Conservation (phyloP, 2,888 invertebrate genomes). For the Amphipoea lucens region DNA sequence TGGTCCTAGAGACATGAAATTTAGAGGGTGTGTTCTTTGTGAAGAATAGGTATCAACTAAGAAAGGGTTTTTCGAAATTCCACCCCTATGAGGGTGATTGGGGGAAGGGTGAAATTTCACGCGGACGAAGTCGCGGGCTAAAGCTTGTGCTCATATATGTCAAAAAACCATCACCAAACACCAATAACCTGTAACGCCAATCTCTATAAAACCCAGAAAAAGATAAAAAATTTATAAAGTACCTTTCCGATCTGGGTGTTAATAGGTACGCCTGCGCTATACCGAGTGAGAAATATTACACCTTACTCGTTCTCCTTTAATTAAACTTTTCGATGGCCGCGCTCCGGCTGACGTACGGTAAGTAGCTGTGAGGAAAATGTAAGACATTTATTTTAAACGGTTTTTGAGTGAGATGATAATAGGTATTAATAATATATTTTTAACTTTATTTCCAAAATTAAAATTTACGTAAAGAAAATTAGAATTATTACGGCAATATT, state of each 20-base stretch:
- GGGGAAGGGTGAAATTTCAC: too few species aligned
- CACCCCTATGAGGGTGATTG: too few species aligned
- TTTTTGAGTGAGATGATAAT: not conserved
- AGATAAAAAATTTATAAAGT: not conserved
- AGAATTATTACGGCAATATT: not conserved
- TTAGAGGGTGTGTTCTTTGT: too few species aligned
- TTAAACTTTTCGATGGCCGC: slow-evolving; percentile 85
- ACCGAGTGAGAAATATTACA: slow-evolving; percentile 84
- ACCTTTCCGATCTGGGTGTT: slow-evolving; percentile 41
- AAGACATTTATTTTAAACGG: slow-evolving; percentile 10
- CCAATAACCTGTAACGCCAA: not conserved
- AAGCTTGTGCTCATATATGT: not conserved
- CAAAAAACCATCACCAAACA: not conserved
- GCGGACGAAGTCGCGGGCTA: too few species aligned
- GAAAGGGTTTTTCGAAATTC: too few species aligned
- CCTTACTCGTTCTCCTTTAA: slow-evolving; percentile 88
- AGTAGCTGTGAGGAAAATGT: slow-evolving; percentile 55
- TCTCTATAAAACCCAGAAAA: slow-evolving; percentile 6
- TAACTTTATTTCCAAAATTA: not conserved
- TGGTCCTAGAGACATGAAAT: too few species aligned
- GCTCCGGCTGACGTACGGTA: slow-evolving; percentile 71
- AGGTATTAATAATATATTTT: not conserved
- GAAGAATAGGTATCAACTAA: too few species aligned
- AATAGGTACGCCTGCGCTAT: slow-evolving; percentile 64
- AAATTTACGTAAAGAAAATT: too few species aligned